Percentiles rank a stretch among this genome's conserved stretches.
Conservation (phyloP, 2,113 vertebrate species). For the Pelobates fuscus region DNA sequence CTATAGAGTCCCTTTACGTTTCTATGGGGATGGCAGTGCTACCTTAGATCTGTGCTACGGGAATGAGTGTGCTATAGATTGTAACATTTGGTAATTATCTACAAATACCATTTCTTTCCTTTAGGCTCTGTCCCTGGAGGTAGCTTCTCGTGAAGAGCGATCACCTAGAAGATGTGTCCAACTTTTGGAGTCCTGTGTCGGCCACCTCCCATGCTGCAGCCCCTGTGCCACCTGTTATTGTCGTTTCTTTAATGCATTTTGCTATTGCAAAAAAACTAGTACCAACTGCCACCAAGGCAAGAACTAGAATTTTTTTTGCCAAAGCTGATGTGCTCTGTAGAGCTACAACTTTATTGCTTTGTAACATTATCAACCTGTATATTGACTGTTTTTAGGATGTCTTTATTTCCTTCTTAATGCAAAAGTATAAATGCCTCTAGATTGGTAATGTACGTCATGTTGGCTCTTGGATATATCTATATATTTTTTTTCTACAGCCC, state of each 20-base stretch:
- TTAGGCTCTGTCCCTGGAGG: slow-evolving; percentile 68
- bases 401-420: slow-evolving; percentile 36
- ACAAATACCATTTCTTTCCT: neutral
- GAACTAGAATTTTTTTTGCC: slow-evolving; percentile 55
- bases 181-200: slow-evolving; percentile 89
- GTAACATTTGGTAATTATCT: too few species aligned
- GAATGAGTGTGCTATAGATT: too few species aligned
- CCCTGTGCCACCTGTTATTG: slow-evolving; percentile 95
- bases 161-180: slow-evolving; percentile 85
- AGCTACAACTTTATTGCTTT: neutral
- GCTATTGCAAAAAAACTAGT: slow-evolving; percentile 88
- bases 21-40: too few species aligned
- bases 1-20: too few species aligned
- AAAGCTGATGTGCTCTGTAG: neutral
- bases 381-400: too few species aligned
- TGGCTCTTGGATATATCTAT: neutral
- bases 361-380: slow-evolving; percentile 30
- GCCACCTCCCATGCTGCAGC: slow-evolving; percentile 89
- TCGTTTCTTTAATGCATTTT: slow-evolving; percentile 93
- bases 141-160: slow-evolving; percentile 71
- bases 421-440: too few species aligned
- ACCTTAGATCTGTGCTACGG: too few species aligned
- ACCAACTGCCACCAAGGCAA: slow-evolving; percentile 56
- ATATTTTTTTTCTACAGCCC: neutral
- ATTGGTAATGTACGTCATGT: too few species aligned